A percentile compares a stretch with the other conserved stretches of the same genome.
These are phyloP conservation scores for Cygnus buccinator DNA, from an alignment of 2,113 vertebrate species.

Conservation along the genomic window DNA sequence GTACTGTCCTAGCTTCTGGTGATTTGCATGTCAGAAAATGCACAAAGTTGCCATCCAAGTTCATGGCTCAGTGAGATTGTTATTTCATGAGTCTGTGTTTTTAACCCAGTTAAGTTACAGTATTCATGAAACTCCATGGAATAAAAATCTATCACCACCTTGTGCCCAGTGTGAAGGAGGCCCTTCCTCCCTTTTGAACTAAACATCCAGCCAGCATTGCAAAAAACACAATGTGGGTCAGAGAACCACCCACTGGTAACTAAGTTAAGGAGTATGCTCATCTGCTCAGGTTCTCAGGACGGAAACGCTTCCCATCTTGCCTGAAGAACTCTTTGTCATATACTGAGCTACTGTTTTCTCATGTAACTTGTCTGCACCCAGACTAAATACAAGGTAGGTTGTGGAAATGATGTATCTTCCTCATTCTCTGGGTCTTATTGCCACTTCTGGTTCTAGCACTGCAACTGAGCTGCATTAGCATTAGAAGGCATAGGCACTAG, in stretches of 20 bases:
- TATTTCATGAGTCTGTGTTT: not conserved
- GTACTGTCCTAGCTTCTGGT: not conserved
- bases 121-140: not conserved
- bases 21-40: not conserved
- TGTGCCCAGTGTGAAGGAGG: not conserved
- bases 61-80: not conserved
- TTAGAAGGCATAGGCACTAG: not conserved
- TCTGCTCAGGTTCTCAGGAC: not conserved
- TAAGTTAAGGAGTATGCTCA: conserved; percentile 31
- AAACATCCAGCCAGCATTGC: not conserved
- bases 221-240: conserved; percentile 17
- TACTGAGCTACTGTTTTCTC: not conserved
- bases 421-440: not conserved
- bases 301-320: not conserved
- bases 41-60: not conserved
- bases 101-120: not conserved
- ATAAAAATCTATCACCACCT: not conserved
- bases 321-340: not conserved
- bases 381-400: not conserved
- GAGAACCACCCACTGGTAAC: not conserved
- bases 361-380: not conserved
- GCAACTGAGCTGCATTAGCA: not conserved
- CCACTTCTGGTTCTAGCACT: not conserved
- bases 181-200: not conserved
- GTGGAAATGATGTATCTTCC: not conserved